Base-by-base conservation (phyloP, 2,888 invertebrate species). In the Conistra vaccinii region DNA sequence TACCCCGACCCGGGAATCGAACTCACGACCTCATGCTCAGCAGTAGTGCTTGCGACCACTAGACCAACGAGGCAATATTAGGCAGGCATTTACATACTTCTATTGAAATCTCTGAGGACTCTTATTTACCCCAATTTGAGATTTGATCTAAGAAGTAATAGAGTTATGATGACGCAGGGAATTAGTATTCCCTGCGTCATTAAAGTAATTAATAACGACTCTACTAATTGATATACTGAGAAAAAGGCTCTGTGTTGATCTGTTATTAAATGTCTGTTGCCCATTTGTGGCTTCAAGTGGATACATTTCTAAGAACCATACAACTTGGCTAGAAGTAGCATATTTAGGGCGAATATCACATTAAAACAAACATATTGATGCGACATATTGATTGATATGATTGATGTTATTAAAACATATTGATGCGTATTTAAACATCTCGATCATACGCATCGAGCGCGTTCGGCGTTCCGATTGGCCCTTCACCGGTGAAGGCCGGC, bases 131-230 rank as follows among this genome's bases (percentile, higher is more conserved):
- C 23, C 6, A 6, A 51, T 23, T 53, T 73, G 3, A 29, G 14
- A 53, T 42, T 53, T 7, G 3, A 17, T 12, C 7, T 3, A 17
- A 62, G 17, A 76, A 63, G 39, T 20, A 42, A 23, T 14, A 3
- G 3, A 73, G n/a, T 53, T 53, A 0, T n/a, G 14, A 32, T 51
- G 3, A 51, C 45, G 12, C 42, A 14, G 12, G 42, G 42, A 12
- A 51, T 29, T 23, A 29, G 48, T 6, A 35, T 35, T 55, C 20
- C 17, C 29, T 66, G 26, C 51, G 23, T 26, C 26, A 35, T 32
- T 45, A 23, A 74, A 2, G 39, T n/a, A 73, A 74, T 29, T 32
- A 75, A 32, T n/a, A 58, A 60, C 29, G 26, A 73, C n/a, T 53
- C 20, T 23, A 45, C 32, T 45, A 29, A 66, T n/a, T 39, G 55